These are phyloP conservation scores for Akabosia matsudoensis DNA, from an alignment of 1,140 invertebrate species.

Conservation along the genomic window DNA sequence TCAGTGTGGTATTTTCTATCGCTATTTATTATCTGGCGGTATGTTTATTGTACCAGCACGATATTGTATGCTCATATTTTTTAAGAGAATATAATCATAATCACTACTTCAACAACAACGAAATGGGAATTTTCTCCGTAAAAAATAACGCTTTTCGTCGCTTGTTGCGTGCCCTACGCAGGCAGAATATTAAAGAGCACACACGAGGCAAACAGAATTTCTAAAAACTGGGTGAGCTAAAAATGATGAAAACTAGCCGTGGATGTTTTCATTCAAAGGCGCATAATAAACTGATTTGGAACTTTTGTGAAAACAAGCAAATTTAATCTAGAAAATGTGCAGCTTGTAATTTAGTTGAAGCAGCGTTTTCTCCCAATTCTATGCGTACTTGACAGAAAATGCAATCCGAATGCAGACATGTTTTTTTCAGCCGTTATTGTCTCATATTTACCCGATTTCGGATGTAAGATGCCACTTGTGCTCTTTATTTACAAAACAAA, in stretches of 20 bases:
- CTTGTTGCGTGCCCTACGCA: conserved; percentile 15
- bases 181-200: conserved; percentile 3
- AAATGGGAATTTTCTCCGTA: neutral
- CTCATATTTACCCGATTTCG: too few relatives aligned
- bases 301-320: too few relatives aligned
- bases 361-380: too few relatives aligned
- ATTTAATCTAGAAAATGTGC: too few relatives aligned
- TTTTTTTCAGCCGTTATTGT: too few relatives aligned
- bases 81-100: neutral
- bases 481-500: too few relatives aligned
- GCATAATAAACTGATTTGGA: too few relatives aligned
- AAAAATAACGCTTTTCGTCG: neutral
- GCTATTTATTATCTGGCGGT: neutral
- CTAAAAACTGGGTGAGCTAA: neutral
- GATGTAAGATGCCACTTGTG: too few relatives aligned
- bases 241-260: neutral
- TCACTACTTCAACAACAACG: neutral
- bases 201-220: neutral
- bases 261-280: too few relatives aligned
- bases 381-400: too few relatives aligned
- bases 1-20: neutral
- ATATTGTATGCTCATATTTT: neutral
- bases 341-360: too few relatives aligned
- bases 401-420: too few relatives aligned
- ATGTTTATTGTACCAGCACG: neutral